phyloP scores from a whole-genome alignment of 1,140 invertebrate genomes.

The Drosophila lowei region DNA sequence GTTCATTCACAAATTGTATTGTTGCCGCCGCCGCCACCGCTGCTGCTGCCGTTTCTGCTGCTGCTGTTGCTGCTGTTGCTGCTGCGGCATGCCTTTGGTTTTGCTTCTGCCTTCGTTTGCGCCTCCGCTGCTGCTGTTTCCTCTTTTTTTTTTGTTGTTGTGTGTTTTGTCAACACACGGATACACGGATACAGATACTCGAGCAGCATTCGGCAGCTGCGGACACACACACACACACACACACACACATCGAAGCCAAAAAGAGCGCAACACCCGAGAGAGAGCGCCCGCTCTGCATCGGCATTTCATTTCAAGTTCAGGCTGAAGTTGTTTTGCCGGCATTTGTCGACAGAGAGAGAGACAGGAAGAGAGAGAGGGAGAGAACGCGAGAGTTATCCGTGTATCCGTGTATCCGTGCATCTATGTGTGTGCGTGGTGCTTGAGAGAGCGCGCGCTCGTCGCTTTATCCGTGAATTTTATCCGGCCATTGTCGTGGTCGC shows the following conservation, averaged over 20 bases:
- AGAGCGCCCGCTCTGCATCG: conserved; percentile 52
- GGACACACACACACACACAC: conserved; percentile 32
- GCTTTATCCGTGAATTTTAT: conserved; percentile 67
- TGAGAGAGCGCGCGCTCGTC: conserved; percentile 22
- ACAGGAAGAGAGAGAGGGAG: conserved; percentile 8
- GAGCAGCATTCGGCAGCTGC: conserved; percentile 10
- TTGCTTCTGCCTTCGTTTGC: conserved; percentile 53
- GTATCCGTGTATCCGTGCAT: background rate
- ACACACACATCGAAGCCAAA: background rate
- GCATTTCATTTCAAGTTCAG: conserved; percentile 79
- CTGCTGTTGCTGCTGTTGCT: conserved; percentile 25
- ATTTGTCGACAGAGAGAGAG: conserved; percentile 42
- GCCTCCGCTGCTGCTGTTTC: conserved; percentile 15
- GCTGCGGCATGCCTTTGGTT: conserved; percentile 67
- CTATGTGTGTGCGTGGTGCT: conserved; percentile 26
- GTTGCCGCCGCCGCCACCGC: conserved; percentile 16
- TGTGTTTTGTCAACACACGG: conserved; percentile 78
- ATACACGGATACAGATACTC: conserved; percentile 27
- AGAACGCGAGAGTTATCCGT: conserved; percentile 11
- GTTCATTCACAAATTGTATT: conserved; percentile 78
- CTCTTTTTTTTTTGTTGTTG: conserved; percentile 19
- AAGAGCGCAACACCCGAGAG: conserved; percentile 23
- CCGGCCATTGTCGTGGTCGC: conserved; percentile 32
- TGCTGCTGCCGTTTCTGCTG: conserved; percentile 28
- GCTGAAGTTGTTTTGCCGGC: conserved; percentile 72